Percentiles rank a stretch among this genome's conserved stretches.
Conservation (phyloP, 2,113 vertebrate species). For the Arothron firmamentum region DNA sequence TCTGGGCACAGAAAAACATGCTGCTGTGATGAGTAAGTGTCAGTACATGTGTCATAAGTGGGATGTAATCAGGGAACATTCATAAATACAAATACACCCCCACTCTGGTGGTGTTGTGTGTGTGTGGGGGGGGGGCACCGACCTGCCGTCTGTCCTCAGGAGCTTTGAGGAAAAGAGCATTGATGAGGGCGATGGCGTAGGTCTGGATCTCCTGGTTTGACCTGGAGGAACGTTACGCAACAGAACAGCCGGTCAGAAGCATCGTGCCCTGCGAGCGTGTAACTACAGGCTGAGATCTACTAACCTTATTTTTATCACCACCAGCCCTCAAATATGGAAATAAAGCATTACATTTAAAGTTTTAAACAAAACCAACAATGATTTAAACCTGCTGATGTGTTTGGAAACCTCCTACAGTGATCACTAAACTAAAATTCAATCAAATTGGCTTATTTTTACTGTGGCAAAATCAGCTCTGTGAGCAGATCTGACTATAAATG, state of each 20-base stretch:
- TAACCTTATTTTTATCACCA: background rate
- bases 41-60: slow-evolving; percentile 10
- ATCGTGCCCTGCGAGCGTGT: slow-evolving; percentile 50
- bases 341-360: background rate
- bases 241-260: slow-evolving; percentile 74
- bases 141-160: slow-evolving; percentile 98
- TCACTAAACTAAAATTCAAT: no score
- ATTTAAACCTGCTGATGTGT: background rate
- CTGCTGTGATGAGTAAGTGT: slow-evolving; percentile 1
- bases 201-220: slow-evolving; percentile 99
- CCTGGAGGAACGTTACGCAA: slow-evolving; percentile 72
- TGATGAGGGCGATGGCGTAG: slow-evolving; percentile 96
- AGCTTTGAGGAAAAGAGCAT: slow-evolving; percentile 96
- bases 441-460: no score
- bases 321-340: background rate
- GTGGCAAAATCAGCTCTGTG: no score
- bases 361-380: slow-evolving; percentile 27
- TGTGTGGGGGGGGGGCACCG: slow-evolving; percentile 46
- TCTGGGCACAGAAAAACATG: slow-evolving; percentile 13
- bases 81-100: slow-evolving; percentile 15
- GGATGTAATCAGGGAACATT: slow-evolving; percentile 18
- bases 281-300: slow-evolving; percentile 4
- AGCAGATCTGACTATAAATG: no score
- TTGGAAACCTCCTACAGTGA: no score
- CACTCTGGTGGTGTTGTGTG: slow-evolving; percentile 2